Percentiles rank a stretch among this genome's conserved stretches.
Conservation (phyloP, 1,140 invertebrate species). For the Pogonognathellus flavescens region DNA sequence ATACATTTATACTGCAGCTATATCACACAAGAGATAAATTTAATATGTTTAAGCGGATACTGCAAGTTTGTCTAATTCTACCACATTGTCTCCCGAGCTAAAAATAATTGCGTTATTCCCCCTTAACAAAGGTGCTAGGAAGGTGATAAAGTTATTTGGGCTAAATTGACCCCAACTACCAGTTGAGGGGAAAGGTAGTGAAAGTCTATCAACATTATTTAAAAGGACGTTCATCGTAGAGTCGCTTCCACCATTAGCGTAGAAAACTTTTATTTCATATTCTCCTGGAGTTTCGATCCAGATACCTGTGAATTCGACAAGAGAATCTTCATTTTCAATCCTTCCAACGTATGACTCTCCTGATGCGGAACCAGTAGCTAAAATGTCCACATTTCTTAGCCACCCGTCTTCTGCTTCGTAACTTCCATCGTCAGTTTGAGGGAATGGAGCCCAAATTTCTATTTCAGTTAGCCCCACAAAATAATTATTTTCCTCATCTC, state of each 20-base stretch:
- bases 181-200: background rate
- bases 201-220: background rate
- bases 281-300: background rate
- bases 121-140: background rate
- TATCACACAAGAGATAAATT: too few relatives aligned
- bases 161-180: background rate
- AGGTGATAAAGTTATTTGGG: background rate
- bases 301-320: background rate
- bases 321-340: background rate
- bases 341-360: slow-evolving; percentile 26
- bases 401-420: slow-evolving; percentile 65
- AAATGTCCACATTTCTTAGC: slow-evolving; percentile 33
- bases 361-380: slow-evolving; percentile 29
- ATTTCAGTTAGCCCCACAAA: slow-evolving; percentile 63
- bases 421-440: background rate
- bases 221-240: background rate
- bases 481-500: slow-evolving; percentile 52
- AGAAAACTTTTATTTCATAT: background rate
- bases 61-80: background rate
- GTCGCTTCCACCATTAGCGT: background rate
- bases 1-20: too few relatives aligned
- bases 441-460: slow-evolving; percentile 63
- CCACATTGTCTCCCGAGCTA: background rate
- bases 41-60: too few relatives aligned
- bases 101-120: background rate